Evolutionary conservation across 2,113 vertebrate species (phyloP).

Genomic region (Phrynosoma platyrhinos): DNA sequence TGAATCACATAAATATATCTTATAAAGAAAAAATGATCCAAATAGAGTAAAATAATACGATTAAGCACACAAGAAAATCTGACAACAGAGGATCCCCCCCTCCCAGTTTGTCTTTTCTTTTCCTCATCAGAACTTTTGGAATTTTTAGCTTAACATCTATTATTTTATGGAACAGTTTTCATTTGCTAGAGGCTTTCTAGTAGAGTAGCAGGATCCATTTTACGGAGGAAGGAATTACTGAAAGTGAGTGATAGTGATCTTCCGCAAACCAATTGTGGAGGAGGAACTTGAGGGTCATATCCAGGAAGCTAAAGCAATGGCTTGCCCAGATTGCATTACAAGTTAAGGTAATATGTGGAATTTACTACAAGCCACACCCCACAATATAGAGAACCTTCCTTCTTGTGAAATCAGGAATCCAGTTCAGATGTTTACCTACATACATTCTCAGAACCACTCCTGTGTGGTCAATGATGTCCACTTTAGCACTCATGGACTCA

Average conservation of each 20-base stretch:
- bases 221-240: background rate
- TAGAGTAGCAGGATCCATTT: background rate
- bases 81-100: background rate
- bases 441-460: background rate
- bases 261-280: background rate
- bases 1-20: background rate
- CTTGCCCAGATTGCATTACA: background rate
- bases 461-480: background rate
- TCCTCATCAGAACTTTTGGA: background rate
- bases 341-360: background rate
- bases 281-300: background rate
- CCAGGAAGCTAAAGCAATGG: background rate
- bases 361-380: background rate
- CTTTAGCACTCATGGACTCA: too few species aligned
- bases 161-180: background rate
- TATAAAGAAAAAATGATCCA: background rate
- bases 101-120: background rate
- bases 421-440: too few species aligned
- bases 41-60: background rate
- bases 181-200: background rate
- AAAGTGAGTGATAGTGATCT: too few species aligned
- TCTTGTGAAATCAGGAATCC: background rate
- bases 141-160: background rate
- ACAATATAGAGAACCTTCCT: background rate
- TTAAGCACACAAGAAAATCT: constrained; percentile 18